Base-by-base conservation (phyloP, 2,113 vertebrate species). In the Rhabdomys dilectus region DNA sequence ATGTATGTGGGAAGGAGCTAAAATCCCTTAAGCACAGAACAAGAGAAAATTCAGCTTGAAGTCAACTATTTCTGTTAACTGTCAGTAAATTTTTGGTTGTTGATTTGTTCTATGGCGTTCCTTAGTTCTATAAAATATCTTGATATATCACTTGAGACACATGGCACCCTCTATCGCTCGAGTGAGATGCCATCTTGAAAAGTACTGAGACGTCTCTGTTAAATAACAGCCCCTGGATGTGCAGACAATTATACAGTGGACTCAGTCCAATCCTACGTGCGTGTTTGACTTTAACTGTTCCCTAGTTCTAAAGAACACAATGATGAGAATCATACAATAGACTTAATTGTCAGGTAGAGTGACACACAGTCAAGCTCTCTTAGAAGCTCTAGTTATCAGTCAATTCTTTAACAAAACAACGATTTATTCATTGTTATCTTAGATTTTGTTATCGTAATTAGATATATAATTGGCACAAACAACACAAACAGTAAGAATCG, bases 131-230 rank as follows among this genome's bases (percentile, higher is more conserved):
- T 98, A 97, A 98, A 98, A 68, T 76, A 98, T 95, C 78, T 76
- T 97, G 97, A 98, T 96, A 77, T 73, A 85, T 91, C 95, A 97
- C 73, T 66, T 96, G 81, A 96, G 96, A 98, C 95, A 96, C 98
- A 95, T 96, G 92, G 82, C 97, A 88, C 60, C 97, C 91, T 91
- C 95, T 95, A 70, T 88, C 95, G 87, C 75, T 16, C 5, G 78
- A 75, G 77, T 98, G 97, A 98, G 97, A 98, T 97, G 95, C 96
- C 97, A 93, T 96, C 98, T 98, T 97, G 96, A 96, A 97, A 98
- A 93, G 96, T 96, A 89, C 17, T 66, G 92, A 97, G 92, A 93
- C 93, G 93, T 97, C 68, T 3, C 97, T 92, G 92, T 93, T 98
- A 96, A 98, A 98, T 98, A 89, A 96, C 39, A 96, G 42, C 26